These are phyloP conservation scores for Augiades crinisus DNA, from an alignment of 2,888 invertebrate species.

Conservation along the genomic window DNA sequence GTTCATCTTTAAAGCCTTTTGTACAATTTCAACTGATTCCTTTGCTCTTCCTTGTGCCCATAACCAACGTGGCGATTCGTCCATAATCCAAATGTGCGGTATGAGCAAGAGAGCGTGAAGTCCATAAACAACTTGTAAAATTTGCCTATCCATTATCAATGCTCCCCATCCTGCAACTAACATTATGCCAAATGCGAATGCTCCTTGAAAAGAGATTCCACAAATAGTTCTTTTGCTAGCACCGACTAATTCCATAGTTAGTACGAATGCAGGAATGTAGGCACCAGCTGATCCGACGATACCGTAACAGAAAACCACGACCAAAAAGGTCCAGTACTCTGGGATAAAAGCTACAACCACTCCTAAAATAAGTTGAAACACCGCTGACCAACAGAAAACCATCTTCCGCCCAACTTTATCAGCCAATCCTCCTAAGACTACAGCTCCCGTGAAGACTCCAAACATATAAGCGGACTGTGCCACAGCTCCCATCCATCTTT, in stretches of 20 bases:
- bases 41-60: constrained; percentile 90
- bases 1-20: constrained; percentile 89
- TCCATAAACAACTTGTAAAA: constrained; percentile 90
- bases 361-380: constrained; percentile 86
- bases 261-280: constrained; percentile 85
- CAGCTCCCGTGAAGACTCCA: constrained; percentile 92
- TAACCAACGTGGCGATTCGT: constrained; percentile 94
- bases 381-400: constrained; percentile 90
- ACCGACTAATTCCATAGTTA: constrained; percentile 92
- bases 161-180: constrained; percentile 92
- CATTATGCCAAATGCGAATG: constrained; percentile 91
- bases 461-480: constrained; percentile 91
- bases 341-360: constrained; percentile 89
- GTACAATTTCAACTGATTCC: constrained; percentile 88
- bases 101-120: constrained; percentile 87
- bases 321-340: constrained; percentile 87
- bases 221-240: constrained; percentile 89
- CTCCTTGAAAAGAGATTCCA: constrained; percentile 89
- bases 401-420: constrained; percentile 92
- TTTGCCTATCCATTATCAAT: constrained; percentile 85
- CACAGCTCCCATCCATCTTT: constrained; percentile 90
- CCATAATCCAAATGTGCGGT: constrained; percentile 93
- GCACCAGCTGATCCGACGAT: constrained; percentile 93
- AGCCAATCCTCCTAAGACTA: constrained; percentile 89
- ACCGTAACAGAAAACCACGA: constrained; percentile 86